Evolutionary conservation across 2,113 vertebrate species (phyloP).

Genomic region (Astatoreochromis straeleni): DNA sequence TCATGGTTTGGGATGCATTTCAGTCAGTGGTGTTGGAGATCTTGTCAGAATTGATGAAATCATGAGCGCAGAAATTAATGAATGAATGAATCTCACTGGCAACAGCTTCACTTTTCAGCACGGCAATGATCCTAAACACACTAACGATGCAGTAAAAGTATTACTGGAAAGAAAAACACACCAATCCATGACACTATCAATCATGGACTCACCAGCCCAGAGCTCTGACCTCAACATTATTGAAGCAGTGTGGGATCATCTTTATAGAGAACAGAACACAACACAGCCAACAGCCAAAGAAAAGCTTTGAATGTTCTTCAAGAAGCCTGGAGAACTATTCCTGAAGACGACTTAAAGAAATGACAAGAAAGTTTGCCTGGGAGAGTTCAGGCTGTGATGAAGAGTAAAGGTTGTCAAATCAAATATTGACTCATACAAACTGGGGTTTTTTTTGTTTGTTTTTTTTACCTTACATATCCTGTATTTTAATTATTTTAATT

Average conservation of each 20-base stretch:
- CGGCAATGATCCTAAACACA: not conserved
- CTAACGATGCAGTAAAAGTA: not conserved
- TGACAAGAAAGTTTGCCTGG: not conserved
- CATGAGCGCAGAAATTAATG: not conserved
- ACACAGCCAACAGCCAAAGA: not conserved
- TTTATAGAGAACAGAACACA: rapidly evolving
- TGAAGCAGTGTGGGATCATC: not conserved
- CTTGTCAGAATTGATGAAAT: not conserved
- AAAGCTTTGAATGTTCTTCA: not conserved
- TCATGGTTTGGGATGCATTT: not conserved
- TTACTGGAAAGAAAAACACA: not conserved
- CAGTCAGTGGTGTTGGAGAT: not conserved
- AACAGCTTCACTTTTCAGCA: not conserved
- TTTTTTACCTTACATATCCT: not conserved
- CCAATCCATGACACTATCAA: not conserved
- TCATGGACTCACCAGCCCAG: not conserved
- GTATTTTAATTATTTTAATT: not conserved
- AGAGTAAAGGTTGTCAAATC: not conserved
- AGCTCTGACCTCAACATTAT: not conserved
- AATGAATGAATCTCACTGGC: not conserved
- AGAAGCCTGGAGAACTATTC: not conserved
- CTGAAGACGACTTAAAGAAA: not conserved
- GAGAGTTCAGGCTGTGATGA: not conserved
- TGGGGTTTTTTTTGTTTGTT: rapidly evolving
- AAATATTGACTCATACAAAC: not conserved